phyloP scores from a whole-genome alignment of 2,797 vertebrate species.

The Carduelis carduelis region DNA sequence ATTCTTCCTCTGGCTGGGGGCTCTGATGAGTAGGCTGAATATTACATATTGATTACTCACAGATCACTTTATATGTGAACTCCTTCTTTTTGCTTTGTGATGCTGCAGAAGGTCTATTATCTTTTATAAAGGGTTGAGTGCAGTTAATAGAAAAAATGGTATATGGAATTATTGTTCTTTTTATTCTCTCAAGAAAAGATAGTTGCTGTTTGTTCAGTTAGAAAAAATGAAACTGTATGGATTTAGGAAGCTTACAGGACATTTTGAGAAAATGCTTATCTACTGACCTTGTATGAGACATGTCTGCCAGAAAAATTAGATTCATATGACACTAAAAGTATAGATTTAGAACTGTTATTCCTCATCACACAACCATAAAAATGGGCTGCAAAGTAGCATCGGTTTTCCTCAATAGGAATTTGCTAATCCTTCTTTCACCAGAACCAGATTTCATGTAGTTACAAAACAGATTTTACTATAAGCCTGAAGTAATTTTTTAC shows the following conservation, averaged over 20 bases:
- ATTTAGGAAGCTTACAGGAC: background rate
- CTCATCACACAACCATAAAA: background rate
- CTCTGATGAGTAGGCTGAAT: background rate
- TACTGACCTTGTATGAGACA: background rate
- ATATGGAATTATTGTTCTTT: background rate
- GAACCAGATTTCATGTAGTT: background rate
- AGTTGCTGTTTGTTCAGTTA: background rate
- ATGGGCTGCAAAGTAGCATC: background rate
- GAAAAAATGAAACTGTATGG: background rate
- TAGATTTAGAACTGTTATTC: background rate
- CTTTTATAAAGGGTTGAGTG: background rate
- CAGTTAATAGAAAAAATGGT: background rate
- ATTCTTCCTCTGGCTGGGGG: background rate
- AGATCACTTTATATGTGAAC: background rate
- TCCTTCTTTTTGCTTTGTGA: background rate
- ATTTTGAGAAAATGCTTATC: background rate
- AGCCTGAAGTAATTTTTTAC: background rate
- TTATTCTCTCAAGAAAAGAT: background rate
- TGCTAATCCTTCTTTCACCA: background rate
- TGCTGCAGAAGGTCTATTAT: background rate
- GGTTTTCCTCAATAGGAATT: background rate
- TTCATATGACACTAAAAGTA: background rate
- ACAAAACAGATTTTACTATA: background rate
- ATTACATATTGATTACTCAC: background rate
- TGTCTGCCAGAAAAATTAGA: background rate